phyloP scores from a whole-genome alignment of 2,888 invertebrate species.

The Cantharis nigra region DNA sequence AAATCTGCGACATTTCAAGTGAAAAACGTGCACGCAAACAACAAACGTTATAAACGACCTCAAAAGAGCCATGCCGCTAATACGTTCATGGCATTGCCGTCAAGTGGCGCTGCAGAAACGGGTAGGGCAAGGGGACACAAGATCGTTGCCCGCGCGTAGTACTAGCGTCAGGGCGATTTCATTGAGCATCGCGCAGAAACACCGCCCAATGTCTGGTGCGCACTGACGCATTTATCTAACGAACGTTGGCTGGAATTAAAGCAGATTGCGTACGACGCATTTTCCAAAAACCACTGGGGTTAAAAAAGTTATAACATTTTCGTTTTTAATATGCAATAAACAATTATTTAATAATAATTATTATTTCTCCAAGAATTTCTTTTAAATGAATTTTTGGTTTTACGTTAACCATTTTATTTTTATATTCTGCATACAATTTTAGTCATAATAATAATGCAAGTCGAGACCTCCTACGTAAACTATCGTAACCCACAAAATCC shows the following conservation, averaged over 20 bases:
- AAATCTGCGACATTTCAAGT: neutral
- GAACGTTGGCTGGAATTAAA: conserved; percentile 22
- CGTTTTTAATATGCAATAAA: too few species aligned
- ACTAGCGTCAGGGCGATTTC: conserved; percentile 49
- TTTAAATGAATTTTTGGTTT: too few species aligned
- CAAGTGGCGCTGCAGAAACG: conserved; percentile 41
- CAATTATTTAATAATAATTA: too few species aligned
- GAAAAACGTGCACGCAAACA: neutral
- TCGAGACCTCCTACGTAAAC: too few species aligned
- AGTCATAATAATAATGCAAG: too few species aligned
- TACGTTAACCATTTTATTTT: too few species aligned
- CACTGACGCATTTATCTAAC: conserved; percentile 44
- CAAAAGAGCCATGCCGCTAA: conserved; percentile 45
- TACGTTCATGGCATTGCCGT: conserved; percentile 46
- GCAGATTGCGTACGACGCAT: neutral
- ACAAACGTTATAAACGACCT: conserved; percentile 37
- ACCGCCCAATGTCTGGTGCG: conserved; percentile 52
- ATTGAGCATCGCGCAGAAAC: conserved; percentile 45
- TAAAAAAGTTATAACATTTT: neutral
- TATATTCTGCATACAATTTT: too few species aligned
- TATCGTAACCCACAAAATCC: too few species aligned
- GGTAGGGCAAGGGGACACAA: conserved; percentile 32
- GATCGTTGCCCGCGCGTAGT: conserved; percentile 56
- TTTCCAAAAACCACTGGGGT: neutral
- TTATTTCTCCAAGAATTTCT: neutral